Base-by-base conservation (phyloP, 2,113 vertebrate genomes). In the Lontra canadensis region DNA sequence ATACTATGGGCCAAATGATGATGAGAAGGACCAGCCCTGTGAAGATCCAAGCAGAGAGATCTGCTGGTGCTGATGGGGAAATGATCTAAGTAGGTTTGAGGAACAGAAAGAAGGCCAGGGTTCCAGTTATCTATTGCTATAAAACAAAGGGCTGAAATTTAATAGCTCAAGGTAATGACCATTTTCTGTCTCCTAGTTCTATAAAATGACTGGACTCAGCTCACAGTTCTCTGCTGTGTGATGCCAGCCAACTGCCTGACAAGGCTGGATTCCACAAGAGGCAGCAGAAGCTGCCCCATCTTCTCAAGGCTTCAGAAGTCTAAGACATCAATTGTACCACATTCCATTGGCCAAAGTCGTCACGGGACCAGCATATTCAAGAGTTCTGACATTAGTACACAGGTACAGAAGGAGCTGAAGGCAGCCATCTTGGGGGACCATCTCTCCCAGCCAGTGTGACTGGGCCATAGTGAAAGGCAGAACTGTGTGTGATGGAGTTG, bases 401-500 rank as follows among this genome's bases (percentile, higher is more conserved):
- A 92, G 26, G 39, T 23, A 74, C 44, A 69, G 8, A 55, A 34
- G 67, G 34, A n/a, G 23, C 21, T 18, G 57, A 49, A 3, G 39
- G n/a, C 21, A 44, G 42, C 20, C 4, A 47, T 44, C 36, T 21
- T 10, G 2, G 36, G 76, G 74, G n/a, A 25, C 25, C 49, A 18
- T 29, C 86, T 59, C 18, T 25, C 5, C 26, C n/a, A n/a, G 26
- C 13, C 20, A 14, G 71, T 26, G 10, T 13, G 20, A 21, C n/a
- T 9, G 10, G 26, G 17, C 14, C 61, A 82, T 4, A 52, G 71
- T 4, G 2, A 73, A 34, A 21, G 78, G 4, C 55, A 84, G n/a
- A 31, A 55, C 61, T 6, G 2, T 25, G 1, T 80, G 17, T 0
- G 0, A 10, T 4, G 0, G 36, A 36, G 39, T 25, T 49, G 21